These are phyloP conservation scores for Cotesia chilonis DNA, from an alignment of 1,140 invertebrate genomes.

Conservation along the genomic window DNA sequence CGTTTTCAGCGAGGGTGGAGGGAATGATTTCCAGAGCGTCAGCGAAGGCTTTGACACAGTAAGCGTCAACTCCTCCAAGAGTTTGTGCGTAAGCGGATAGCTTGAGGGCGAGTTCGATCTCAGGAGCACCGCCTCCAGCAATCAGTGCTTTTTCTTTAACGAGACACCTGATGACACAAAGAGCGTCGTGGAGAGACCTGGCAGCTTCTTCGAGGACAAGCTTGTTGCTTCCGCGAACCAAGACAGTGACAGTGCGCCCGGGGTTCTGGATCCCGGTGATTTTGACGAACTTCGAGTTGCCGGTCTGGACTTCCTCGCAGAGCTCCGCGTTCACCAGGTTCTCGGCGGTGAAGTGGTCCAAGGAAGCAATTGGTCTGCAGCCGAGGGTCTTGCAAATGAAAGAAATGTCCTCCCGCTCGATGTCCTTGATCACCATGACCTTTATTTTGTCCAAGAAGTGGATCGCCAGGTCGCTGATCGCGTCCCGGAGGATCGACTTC, in stretches of 20 bases:
- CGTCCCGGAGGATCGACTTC: slow-evolving; percentile 98
- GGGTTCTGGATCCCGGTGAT: slow-evolving; percentile 89
- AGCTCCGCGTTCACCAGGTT: slow-evolving; percentile 91
- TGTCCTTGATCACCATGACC: slow-evolving; percentile 97
- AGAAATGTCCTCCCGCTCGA: slow-evolving; percentile 97
- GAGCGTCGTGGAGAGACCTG: slow-evolving; percentile 95
- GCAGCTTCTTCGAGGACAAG: slow-evolving; percentile 95
- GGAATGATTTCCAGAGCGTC: slow-evolving; percentile 96
- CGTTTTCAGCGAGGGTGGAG: slow-evolving; percentile 98
- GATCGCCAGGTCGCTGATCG: slow-evolving; percentile 94
- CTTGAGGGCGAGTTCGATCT: slow-evolving; percentile 90
- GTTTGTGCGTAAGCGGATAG: slow-evolving; percentile 85
- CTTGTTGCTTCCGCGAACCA: slow-evolving; percentile 97
- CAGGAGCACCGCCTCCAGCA: slow-evolving; percentile 96
- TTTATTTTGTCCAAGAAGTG: slow-evolving; percentile 99
- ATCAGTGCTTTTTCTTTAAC: slow-evolving; percentile 92
- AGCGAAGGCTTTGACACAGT: slow-evolving; percentile 94
- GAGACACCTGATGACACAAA: slow-evolving; percentile 97
- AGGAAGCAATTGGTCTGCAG: slow-evolving; percentile 95
- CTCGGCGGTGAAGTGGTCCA: slow-evolving; percentile 96
- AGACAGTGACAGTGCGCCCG: slow-evolving; percentile 91
- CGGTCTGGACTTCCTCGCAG: slow-evolving; percentile 92
- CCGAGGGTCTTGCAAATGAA: slow-evolving; percentile 96
- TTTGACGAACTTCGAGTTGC: slow-evolving; percentile 93
- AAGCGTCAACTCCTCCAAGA: slow-evolving; percentile 91